A percentile compares a stretch with the other conserved stretches of the same genome.
These are phyloP conservation scores for Drosophila nannoptera DNA, from an alignment of 1,140 invertebrate genomes.

Conservation along the genomic window DNA sequence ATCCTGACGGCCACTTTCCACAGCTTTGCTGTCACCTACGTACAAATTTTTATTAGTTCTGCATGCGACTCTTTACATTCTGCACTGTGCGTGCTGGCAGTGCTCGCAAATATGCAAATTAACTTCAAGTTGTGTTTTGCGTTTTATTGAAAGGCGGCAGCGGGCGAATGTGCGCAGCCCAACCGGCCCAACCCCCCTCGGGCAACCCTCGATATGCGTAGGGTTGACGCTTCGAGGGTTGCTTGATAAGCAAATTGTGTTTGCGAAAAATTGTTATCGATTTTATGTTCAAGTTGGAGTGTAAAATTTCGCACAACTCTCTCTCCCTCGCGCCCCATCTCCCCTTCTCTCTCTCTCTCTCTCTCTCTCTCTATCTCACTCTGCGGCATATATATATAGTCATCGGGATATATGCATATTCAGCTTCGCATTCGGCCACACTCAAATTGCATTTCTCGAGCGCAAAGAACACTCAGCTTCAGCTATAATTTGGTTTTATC, in stretches of 20 bases:
- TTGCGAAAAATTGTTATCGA: constrained; percentile 43
- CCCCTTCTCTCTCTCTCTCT: too few relatives aligned
- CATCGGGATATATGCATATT: background rate
- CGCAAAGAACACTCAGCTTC: background rate
- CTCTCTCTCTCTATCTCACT: too few relatives aligned
- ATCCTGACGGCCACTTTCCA: constrained; percentile 27
- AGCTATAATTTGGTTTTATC: constrained; percentile 26
- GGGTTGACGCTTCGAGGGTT: constrained; percentile 60
- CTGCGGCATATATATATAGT: too few relatives aligned
- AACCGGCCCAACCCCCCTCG: constrained; percentile 15
- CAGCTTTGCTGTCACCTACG: constrained; percentile 48
- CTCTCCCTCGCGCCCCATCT: too few relatives aligned
- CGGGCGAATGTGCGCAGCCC: constrained; percentile 7
- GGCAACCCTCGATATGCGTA: constrained; percentile 7
- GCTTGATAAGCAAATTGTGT: constrained; percentile 55
- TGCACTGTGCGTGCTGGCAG: constrained; percentile 57
- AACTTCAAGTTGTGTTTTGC: constrained; percentile 71
- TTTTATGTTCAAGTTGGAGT: constrained; percentile 29
- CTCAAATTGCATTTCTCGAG: background rate
- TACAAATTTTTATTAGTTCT: constrained; percentile 69
- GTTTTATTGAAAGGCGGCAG: constrained; percentile 44
- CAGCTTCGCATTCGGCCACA: background rate
- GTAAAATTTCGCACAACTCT: background rate
- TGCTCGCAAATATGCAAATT: constrained; percentile 72
- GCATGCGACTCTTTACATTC: constrained; percentile 54